Evolutionary conservation across 2,888 invertebrate genomes (phyloP).

Genomic region (Rotaria magnacalcarata): DNA sequence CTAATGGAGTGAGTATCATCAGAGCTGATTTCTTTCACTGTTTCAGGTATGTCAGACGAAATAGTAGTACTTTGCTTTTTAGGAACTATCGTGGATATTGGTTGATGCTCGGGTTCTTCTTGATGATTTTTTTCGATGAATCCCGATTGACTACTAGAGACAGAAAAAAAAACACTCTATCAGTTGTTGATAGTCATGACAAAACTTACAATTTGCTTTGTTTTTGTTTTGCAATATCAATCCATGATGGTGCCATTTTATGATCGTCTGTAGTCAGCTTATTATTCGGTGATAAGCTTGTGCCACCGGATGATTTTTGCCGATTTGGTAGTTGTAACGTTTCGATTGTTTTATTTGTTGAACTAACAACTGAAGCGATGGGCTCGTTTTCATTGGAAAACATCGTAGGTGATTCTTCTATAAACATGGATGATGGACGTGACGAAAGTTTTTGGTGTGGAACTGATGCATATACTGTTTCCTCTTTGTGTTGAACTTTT

Average conservation of each 20-base stretch:
- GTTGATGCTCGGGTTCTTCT: background rate
- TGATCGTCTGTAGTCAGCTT: background rate
- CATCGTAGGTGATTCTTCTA: background rate
- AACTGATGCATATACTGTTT: background rate
- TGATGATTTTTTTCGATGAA: background rate
- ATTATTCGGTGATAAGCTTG: background rate
- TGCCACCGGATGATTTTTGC: background rate
- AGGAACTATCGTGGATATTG: background rate
- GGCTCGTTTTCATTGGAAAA: background rate
- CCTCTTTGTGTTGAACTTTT: background rate
- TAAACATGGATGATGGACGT: background rate
- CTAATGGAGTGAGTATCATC: background rate
- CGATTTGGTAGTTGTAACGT: background rate
- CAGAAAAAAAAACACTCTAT: background rate
- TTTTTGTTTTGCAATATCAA: conserved; percentile 25
- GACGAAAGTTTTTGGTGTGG: background rate
- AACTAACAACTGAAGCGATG: background rate
- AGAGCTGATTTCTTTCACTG: background rate
- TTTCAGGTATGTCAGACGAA: background rate
- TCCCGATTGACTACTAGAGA: background rate
- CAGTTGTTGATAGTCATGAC: too few relatives aligned
- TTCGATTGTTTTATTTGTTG: background rate
- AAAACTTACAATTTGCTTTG: conserved; percentile 19
- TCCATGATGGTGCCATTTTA: background rate
- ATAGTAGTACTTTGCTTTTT: background rate